phyloP scores from a whole-genome alignment of 2,797 vertebrate genomes.

The Sebastes paucispinis region DNA sequence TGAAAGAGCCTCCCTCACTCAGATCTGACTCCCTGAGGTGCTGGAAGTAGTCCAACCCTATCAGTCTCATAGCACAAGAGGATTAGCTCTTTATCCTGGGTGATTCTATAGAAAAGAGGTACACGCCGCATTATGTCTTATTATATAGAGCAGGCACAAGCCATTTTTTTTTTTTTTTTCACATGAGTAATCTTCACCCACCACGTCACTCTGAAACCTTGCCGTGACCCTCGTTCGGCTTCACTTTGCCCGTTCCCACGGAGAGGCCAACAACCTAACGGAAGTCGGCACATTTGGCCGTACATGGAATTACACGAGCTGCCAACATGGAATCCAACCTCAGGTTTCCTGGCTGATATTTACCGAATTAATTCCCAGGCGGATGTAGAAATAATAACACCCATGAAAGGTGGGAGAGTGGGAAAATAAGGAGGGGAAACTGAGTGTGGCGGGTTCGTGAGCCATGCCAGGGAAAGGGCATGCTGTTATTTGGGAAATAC shows the following conservation, averaged over 20 bases:
- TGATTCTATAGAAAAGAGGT: slow-evolving; percentile 56
- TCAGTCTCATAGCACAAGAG: slow-evolving; percentile 63
- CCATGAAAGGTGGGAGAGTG: slow-evolving; percentile 32
- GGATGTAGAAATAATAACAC: slow-evolving; percentile 56
- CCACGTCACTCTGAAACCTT: slow-evolving; percentile 44
- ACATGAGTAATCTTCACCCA: slow-evolving; percentile 42
- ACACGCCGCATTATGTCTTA: slow-evolving; percentile 50
- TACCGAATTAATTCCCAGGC: slow-evolving; percentile 52
- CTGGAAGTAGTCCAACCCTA: slow-evolving; percentile 59
- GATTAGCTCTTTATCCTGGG: slow-evolving; percentile 60
- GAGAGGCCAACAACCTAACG: slow-evolving; percentile 8
- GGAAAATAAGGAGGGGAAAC: slow-evolving; percentile 50
- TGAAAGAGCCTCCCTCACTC: slow-evolving; percentile 31
- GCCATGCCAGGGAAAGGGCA: slow-evolving; percentile 34
- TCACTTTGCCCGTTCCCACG: slow-evolving; percentile 50
- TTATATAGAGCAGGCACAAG: slow-evolving; percentile 43
- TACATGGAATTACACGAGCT: slow-evolving; percentile 39
- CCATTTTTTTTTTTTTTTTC: slow-evolving; percentile 29
- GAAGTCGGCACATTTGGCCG: slow-evolving; percentile 38
- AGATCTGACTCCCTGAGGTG: slow-evolving; percentile 55
- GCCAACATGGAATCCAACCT: slow-evolving; percentile 55
- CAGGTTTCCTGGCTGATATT: slow-evolving; percentile 69
- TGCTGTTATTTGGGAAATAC: slow-evolving; percentile 48
- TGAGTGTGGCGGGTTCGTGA: slow-evolving; percentile 25
- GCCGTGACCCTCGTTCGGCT: slow-evolving; percentile 51